A percentile compares a stretch with the other conserved stretches of the same genome.
Evolutionary conservation across 2,888 invertebrate species (phyloP).

Genomic region (Sphinx pinastri): DNA sequence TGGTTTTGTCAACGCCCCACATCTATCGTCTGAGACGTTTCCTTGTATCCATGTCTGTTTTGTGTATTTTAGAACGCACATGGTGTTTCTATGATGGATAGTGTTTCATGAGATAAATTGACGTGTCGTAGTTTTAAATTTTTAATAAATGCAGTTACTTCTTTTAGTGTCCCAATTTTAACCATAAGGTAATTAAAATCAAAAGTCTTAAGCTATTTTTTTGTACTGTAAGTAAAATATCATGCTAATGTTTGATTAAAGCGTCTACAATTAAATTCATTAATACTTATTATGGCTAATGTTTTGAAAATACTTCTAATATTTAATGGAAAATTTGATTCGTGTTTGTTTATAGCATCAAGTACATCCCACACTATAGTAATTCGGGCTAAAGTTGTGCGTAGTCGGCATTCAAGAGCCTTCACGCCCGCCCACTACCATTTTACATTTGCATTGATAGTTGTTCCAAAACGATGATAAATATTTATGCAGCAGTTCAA

Average conservation of each 20-base stretch:
- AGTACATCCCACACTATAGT: neutral
- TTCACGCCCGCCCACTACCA: neutral
- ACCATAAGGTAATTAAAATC: too few species aligned
- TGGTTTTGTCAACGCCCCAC: conserved; percentile 51
- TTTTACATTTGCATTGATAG: conserved; percentile 2
- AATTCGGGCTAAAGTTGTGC: neutral
- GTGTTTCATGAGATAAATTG: neutral
- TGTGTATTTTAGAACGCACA: neutral
- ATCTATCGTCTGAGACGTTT: conserved; percentile 39
- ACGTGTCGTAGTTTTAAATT: too few species aligned
- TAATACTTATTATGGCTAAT: too few species aligned
- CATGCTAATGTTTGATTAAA: too few species aligned
- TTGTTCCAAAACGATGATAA: neutral
- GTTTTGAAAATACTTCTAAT: too few species aligned
- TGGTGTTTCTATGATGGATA: neutral
- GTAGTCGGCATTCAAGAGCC: neutral
- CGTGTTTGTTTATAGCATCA: neutral
- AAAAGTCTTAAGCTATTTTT: too few species aligned
- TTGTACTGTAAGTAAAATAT: too few species aligned
- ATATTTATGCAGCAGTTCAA: neutral
- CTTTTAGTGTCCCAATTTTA: too few species aligned
- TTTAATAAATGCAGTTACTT: too few species aligned
- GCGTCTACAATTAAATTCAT: too few species aligned
- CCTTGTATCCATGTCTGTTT: neutral
- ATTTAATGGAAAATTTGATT: too few species aligned